These are phyloP conservation scores for Theocolax elegans DNA, from an alignment of 1,140 invertebrate genomes.

Conservation along the genomic window DNA sequence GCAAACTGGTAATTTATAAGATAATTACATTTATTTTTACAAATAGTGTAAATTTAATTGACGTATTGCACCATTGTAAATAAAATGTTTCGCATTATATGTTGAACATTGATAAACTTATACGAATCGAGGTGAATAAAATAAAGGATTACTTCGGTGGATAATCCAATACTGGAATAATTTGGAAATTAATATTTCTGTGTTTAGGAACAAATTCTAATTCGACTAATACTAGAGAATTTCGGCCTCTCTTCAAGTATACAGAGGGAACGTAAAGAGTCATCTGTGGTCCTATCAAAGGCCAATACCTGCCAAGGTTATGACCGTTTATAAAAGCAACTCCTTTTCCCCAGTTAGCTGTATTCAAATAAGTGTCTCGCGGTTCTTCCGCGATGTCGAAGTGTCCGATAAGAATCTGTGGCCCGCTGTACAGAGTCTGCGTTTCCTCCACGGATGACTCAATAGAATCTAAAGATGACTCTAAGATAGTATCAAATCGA, in stretches of 20 bases:
- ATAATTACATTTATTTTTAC: too few species aligned
- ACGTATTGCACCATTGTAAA: too few species aligned
- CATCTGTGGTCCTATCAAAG: constrained; percentile 77
- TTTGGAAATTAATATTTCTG: constrained; percentile 51
- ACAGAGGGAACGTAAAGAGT: constrained; percentile 79
- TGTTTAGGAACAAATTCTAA: constrained; percentile 56
- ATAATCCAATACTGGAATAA: constrained; percentile 46
- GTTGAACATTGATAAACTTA: too few species aligned
- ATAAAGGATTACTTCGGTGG: too few species aligned
- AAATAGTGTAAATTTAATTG: too few species aligned
- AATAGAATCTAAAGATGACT: background rate
- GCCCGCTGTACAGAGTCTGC: constrained; percentile 49
- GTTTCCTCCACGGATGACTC: background rate
- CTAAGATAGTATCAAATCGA: constrained; percentile 53
- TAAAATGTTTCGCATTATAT: too few species aligned
- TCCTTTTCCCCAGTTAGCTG: constrained; percentile 78
- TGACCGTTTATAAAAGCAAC: constrained; percentile 78
- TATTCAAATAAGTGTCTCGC: constrained; percentile 75
- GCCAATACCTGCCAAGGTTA: constrained; percentile 85
- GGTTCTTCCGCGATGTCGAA: constrained; percentile 54
- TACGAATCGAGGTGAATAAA: too few species aligned
- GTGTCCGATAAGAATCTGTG: constrained; percentile 63
- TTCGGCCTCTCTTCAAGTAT: constrained; percentile 61
- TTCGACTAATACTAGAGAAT: constrained; percentile 62
- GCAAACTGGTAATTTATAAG: too few species aligned